Conservation (phyloP, 2,113 vertebrate species). For the Lanius ludovicianus region DNA sequence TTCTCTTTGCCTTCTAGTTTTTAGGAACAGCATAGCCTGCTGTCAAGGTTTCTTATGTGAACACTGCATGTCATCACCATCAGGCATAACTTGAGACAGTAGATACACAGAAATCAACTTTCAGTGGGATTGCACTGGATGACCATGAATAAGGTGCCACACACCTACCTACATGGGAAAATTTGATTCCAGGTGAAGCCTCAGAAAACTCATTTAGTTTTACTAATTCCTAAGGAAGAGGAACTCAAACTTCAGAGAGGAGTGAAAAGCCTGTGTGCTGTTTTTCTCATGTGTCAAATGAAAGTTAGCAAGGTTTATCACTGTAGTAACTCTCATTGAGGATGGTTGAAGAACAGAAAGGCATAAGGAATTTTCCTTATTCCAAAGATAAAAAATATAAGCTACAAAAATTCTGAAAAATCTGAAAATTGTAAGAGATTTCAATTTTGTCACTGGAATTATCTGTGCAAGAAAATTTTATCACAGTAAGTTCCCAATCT, state of each 20-base stretch:
- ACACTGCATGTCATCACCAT: not conserved
- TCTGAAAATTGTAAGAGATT: not conserved
- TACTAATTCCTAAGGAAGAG: not conserved
- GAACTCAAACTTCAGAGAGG: not conserved
- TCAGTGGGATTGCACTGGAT: not conserved
- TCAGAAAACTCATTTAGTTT: not conserved
- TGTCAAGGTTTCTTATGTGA: not conserved
- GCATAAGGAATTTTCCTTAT: not conserved
- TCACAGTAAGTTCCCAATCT: not conserved
- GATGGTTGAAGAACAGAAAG: not conserved
- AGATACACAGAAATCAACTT: not conserved
- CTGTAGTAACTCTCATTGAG: not conserved
- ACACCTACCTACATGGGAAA: not conserved
- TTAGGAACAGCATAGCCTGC: not conserved
- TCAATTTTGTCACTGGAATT: not conserved
- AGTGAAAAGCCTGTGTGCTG: not conserved
- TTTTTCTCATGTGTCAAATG: not conserved
- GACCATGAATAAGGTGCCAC: not conserved
- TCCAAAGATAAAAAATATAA: not conserved
- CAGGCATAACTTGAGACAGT: not conserved
- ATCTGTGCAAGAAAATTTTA: not conserved
- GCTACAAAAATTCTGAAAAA: not conserved
- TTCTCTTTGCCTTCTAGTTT: not conserved
- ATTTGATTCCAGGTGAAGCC: not conserved
- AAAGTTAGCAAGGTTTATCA: not conserved